Conservation (phyloP, 2,797 vertebrate species). For the Anguilla pacifica region DNA sequence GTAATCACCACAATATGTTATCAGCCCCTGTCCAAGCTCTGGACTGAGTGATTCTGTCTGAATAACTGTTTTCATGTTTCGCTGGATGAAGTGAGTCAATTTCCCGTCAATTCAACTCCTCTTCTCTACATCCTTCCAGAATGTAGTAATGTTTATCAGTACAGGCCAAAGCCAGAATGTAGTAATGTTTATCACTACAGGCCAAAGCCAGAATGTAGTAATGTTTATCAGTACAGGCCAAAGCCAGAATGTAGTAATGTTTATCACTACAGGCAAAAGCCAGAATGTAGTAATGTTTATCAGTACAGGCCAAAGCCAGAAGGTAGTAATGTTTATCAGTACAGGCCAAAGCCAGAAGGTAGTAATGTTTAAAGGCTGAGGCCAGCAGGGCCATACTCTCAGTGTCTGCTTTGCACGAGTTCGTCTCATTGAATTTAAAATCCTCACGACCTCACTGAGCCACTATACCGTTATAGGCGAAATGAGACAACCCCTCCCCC, state of each 20-base stretch:
- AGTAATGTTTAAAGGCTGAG: neutral
- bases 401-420: neutral
- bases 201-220: neutral
- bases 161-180: too few species aligned
- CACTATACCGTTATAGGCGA: too few species aligned
- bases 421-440: neutral
- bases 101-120: slow-evolving; percentile 12
- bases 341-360: neutral
- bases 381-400: neutral
- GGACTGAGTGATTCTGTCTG: neutral
- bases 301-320: too few species aligned
- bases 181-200: too few species aligned
- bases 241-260: neutral
- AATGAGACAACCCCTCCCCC: too few species aligned
- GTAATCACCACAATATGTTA: neutral
- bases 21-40: neutral
- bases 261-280: too few species aligned
- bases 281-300: too few species aligned
- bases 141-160: neutral
- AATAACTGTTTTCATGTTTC: neutral
- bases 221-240: neutral
- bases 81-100: neutral
- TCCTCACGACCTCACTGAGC: too few species aligned
- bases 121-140: slow-evolving; percentile 19
- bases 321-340: neutral